Percentiles rank a stretch among this genome's conserved stretches.
phyloP scores from a whole-genome alignment of 2,888 invertebrate genomes.

The Pristionchus arcanus region DNA sequence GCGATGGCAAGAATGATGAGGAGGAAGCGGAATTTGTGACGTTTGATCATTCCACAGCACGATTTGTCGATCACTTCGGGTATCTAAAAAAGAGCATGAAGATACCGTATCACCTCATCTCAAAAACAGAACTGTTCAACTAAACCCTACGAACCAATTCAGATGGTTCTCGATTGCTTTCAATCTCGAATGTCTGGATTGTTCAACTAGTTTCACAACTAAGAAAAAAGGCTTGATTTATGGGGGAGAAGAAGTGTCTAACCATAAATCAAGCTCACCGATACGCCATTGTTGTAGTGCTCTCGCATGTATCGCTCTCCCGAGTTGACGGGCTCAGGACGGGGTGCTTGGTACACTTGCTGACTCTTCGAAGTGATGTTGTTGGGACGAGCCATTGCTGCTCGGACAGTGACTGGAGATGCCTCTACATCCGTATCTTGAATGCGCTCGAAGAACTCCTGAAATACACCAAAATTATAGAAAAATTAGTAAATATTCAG shows the following conservation, averaged over 20 bases:
- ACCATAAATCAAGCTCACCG: slow-evolving; percentile 3
- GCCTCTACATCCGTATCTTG: not conserved
- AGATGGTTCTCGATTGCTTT: too few species aligned
- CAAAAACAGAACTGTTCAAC: too few species aligned
- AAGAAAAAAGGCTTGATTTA: not conserved
- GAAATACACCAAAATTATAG: not conserved
- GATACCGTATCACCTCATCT: too few species aligned
- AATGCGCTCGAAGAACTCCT: slow-evolving; percentile 26
- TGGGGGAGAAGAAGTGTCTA: not conserved
- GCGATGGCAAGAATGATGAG: not conserved
- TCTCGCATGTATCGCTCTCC: slow-evolving; percentile 49
- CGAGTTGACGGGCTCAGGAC: slow-evolving; percentile 25
- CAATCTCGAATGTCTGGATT: too few species aligned
- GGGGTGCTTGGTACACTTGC: not conserved
- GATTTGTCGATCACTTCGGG: slow-evolving; percentile 50
- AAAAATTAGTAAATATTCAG: not conserved
- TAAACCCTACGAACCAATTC: too few species aligned
- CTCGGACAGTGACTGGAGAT: not conserved
- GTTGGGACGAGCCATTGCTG: not conserved
- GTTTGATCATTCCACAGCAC: slow-evolving; percentile 10
- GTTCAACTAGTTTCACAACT: too few species aligned
- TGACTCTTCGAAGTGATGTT: not conserved
- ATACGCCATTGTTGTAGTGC: slow-evolving; percentile 44
- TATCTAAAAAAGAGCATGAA: not conserved
- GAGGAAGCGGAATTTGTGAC: slow-evolving; percentile 27